A percentile compares a stretch with the other conserved stretches of the same genome.
Conservation (phyloP, 2,113 vertebrate genomes). For the Panthera uncia region DNA sequence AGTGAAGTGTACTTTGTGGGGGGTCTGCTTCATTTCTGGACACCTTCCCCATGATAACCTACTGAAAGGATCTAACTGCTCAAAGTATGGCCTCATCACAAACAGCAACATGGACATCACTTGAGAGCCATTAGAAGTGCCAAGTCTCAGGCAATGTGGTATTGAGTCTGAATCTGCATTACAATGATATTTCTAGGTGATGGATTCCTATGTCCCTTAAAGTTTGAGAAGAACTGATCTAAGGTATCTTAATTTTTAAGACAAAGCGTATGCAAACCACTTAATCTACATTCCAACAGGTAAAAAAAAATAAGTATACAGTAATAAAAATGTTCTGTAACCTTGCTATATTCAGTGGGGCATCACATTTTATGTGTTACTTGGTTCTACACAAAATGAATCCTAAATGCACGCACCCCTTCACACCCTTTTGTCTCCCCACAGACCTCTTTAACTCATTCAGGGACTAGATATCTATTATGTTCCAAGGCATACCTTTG, state of each 20-base stretch:
- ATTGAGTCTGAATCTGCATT: neutral
- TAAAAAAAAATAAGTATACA: neutral
- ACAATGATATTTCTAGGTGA: neutral
- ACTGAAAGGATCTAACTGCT: neutral
- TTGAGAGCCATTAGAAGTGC: neutral
- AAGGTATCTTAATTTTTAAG: neutral
- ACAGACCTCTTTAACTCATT: neutral
- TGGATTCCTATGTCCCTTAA: neutral
- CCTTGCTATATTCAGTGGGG: neutral
- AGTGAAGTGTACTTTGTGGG: neutral
- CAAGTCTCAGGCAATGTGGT: neutral
- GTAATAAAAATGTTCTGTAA: neutral
- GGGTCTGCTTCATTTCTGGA: neutral
- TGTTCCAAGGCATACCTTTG: neutral
- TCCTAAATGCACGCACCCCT: neutral
- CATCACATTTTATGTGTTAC: neutral
- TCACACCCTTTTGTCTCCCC: neutral
- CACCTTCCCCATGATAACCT: neutral
- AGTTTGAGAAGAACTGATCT: neutral
- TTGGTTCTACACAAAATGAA: neutral
- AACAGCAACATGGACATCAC: fast-evolving
- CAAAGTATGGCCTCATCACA: too few relatives aligned
- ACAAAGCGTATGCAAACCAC: neutral
- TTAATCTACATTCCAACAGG: neutral
- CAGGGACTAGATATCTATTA: neutral